Conservation (phyloP, 1,140 invertebrate genomes). For the Globodera ellingtonae region DNA sequence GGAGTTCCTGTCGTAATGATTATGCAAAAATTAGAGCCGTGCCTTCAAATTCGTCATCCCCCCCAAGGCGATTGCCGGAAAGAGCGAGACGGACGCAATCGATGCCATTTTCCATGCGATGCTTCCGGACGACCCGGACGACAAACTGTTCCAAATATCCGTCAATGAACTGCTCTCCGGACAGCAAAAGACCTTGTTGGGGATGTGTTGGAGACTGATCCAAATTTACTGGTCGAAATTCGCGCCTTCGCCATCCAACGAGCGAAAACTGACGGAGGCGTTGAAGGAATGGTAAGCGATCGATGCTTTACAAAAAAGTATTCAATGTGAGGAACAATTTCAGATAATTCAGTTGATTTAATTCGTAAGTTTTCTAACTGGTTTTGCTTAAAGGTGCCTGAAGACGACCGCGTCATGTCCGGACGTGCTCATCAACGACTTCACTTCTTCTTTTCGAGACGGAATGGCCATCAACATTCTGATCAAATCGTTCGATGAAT, state of each 20-base stretch:
- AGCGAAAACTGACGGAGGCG: conserved; percentile 55
- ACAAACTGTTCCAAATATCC: conserved; percentile 52
- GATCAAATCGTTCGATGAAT: conserved; percentile 57
- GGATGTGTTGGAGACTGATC: conserved; percentile 51
- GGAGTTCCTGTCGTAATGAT: conserved; percentile 47
- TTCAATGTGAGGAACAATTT: no score
- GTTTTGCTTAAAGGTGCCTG: conserved; percentile 46
- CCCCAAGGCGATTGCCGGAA: conserved; percentile 39
- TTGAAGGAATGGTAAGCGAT: conserved; percentile 52
- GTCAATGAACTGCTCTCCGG: conserved; percentile 47
- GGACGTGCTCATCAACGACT: conserved; percentile 57
- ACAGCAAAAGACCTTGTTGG: conserved; percentile 47
- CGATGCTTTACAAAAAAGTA: background rate
- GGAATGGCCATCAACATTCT: conserved; percentile 59
- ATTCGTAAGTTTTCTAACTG: no score
- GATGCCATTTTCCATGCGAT: conserved; percentile 45
- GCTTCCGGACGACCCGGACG: conserved; percentile 40
- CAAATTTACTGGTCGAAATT: conserved; percentile 58
- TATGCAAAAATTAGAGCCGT: conserved; percentile 16
- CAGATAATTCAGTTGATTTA: no score
- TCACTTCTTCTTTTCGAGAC: conserved; percentile 62
- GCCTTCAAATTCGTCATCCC: conserved; percentile 5
- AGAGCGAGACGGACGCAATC: conserved; percentile 49
- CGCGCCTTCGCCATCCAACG: conserved; percentile 44
- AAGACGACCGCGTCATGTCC: conserved; percentile 53